phyloP scores from a whole-genome alignment of 2,797 vertebrate genomes.

The Gymnopithys bicolor region DNA sequence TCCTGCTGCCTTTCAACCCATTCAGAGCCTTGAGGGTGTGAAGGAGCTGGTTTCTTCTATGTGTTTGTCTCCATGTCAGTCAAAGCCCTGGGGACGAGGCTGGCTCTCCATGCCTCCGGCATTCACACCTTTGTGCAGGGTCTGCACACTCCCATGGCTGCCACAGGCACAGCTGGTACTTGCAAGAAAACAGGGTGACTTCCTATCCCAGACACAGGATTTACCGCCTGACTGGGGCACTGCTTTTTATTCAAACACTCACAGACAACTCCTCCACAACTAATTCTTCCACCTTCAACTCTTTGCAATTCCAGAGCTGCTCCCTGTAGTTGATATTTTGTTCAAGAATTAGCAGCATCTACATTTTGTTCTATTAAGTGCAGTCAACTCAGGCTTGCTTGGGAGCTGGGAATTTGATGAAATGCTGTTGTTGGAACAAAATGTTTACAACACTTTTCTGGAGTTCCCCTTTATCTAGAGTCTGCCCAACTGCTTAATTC shows the following conservation, averaged over 20 bases:
- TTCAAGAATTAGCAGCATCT: not conserved
- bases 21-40: constrained; percentile 28
- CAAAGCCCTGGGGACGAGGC: constrained; percentile 21
- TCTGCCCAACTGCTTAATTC: not conserved
- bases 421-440: constrained; percentile 9
- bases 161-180: not conserved
- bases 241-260: not conserved
- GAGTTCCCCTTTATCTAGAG: constrained; percentile 26
- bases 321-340: not conserved
- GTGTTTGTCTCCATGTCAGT: constrained; percentile 34
- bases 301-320: fast-evolving
- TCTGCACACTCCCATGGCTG: fast-evolving
- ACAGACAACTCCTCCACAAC: not conserved
- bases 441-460: not conserved
- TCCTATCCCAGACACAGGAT: not conserved
- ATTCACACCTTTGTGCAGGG: not conserved
- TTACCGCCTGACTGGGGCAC: not conserved
- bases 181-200: not conserved
- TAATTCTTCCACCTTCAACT: not conserved
- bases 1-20: constrained; percentile 52
- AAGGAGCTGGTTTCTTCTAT: not conserved
- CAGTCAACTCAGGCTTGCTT: not conserved
- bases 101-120: not conserved
- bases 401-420: not conserved
- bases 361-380: not conserved